These are phyloP conservation scores for Cephalopterus ornatus DNA, from an alignment of 2,113 vertebrate species.

Conservation along the genomic window DNA sequence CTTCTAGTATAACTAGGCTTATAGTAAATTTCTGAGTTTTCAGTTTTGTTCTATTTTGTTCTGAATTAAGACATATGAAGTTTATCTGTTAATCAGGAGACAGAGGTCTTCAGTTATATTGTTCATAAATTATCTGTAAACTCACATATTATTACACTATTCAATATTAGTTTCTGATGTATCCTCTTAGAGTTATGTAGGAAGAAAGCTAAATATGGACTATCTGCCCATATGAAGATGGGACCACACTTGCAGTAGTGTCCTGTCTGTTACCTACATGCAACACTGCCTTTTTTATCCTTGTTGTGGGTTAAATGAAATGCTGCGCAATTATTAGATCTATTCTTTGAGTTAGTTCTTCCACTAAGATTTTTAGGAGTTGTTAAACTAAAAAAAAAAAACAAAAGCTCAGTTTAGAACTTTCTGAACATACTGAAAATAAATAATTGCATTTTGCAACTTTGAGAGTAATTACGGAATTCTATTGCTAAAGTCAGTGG, in stretches of 20 bases:
- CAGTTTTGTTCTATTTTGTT: not conserved
- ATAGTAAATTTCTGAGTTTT: not conserved
- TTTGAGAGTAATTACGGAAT: conserved; percentile 55
- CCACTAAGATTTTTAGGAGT: not conserved
- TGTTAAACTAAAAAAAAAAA: not conserved
- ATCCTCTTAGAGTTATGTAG: not conserved
- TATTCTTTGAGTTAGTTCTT: not conserved
- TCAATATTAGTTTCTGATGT: not conserved
- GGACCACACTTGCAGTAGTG: not conserved
- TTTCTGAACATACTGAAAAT: conserved; percentile 28
- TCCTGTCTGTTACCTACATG: not conserved
- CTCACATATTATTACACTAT: not conserved
- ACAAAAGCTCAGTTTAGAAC: not conserved
- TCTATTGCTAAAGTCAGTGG: conserved; percentile 52
- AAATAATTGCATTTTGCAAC: conserved; percentile 46
- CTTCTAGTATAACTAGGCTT: not conserved
- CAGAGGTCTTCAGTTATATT: not conserved
- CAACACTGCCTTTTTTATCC: not conserved
- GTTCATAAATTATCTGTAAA: not conserved
- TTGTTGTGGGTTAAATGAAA: not conserved
- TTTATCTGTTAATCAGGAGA: not conserved
- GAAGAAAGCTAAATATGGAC: not conserved
- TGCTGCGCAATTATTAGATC: not conserved
- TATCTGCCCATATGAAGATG: not conserved
- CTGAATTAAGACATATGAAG: not conserved